Evolutionary conservation across 2,888 invertebrate genomes (phyloP).

Genomic region (Pseudococcus longispinus): DNA sequence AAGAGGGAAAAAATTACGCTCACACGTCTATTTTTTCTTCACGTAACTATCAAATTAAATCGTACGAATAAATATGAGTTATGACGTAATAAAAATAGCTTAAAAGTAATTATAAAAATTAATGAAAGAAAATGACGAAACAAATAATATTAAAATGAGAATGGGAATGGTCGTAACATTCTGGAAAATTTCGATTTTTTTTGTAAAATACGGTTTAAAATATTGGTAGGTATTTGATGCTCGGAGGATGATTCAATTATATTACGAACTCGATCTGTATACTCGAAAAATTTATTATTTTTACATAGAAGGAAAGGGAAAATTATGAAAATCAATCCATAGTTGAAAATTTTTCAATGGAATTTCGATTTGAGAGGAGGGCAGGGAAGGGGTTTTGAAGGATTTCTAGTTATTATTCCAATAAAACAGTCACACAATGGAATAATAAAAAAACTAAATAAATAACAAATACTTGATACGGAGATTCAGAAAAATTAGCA

Average conservation of each 20-base stretch:
- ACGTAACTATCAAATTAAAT: not conserved
- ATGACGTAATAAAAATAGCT: constrained; percentile 3
- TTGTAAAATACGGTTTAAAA: not conserved
- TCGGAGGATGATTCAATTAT: not conserved
- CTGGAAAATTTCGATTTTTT: not conserved
- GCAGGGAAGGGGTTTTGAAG: no score
- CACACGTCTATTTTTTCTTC: not conserved
- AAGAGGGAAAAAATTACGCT: not conserved
- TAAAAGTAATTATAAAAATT: constrained; percentile 16
- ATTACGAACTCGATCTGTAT: not conserved
- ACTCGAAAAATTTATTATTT: no score
- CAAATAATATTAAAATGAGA: not conserved
- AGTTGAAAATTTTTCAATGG: no score
- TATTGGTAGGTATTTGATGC: not conserved
- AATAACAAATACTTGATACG: no score
- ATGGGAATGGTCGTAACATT: not conserved
- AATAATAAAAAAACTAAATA: no score
- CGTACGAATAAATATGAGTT: not conserved
- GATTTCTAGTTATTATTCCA: no score
- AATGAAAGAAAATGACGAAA: constrained; percentile 2
- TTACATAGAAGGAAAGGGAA: no score
- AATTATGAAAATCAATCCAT: no score
- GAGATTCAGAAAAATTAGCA: no score
- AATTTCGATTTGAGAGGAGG: no score
- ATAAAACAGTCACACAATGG: no score